Evolutionary conservation across 2,888 invertebrate genomes (phyloP).

Genomic region (Taenaris catops): DNA sequence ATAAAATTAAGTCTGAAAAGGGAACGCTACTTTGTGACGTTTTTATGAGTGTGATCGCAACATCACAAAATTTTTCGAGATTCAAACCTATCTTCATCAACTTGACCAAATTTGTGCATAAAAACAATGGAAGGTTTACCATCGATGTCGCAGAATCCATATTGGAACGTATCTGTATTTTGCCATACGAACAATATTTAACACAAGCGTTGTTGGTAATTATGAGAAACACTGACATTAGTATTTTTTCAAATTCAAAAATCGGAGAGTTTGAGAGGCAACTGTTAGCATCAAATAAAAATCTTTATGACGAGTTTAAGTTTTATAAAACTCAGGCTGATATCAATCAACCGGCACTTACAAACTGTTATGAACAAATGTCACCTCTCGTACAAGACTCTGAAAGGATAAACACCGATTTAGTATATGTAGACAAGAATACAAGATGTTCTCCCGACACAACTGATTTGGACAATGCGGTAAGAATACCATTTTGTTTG

Average conservation of each 20-base stretch:
- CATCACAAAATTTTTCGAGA: constrained; percentile 57
- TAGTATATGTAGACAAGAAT: constrained; percentile 14
- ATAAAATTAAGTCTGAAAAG: constrained; percentile 3
- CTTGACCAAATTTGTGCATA: constrained; percentile 42
- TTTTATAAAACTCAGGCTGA: constrained; percentile 21
- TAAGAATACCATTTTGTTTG: no score
- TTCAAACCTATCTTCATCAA: constrained; percentile 53
- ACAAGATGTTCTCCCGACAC: constrained; percentile 47
- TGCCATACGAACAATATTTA: constrained; percentile 43
- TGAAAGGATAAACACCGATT: constrained; percentile 3
- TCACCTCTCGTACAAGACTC: constrained; percentile 10
- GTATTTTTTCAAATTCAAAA: constrained; percentile 39
- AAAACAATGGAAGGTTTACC: constrained; percentile 32
- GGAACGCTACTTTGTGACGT: constrained; percentile 39
- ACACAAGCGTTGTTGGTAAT: constrained; percentile 40
- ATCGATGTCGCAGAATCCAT: constrained; percentile 38
- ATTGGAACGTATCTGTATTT: constrained; percentile 51
- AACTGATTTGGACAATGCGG: constrained; percentile 46
- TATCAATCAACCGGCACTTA: constrained; percentile 6
- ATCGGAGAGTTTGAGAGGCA: constrained; percentile 41
- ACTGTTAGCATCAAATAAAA: constrained; percentile 27
- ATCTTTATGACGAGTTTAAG: constrained; percentile 32
- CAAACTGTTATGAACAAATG: constrained; percentile 1
- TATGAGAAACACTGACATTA: constrained; percentile 38
- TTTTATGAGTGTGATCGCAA: constrained; percentile 44